These are phyloP conservation scores for Ptychodera flava DNA, from an alignment of 35 echinoderm and acorn worm species.

Conservation along the genomic window DNA sequence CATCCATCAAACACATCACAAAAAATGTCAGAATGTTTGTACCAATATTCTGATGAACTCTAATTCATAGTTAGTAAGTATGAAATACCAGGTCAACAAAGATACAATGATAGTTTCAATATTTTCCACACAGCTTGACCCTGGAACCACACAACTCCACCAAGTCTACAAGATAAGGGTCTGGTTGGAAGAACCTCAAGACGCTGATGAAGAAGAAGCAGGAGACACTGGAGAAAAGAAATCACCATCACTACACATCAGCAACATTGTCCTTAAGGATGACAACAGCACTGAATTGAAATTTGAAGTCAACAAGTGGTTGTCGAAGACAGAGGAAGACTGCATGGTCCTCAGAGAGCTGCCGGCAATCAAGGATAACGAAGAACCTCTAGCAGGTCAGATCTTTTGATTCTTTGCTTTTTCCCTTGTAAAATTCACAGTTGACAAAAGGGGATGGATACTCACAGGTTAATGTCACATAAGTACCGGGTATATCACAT, in stretches of 20 bases:
- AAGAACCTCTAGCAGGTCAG: conserved; percentile 51
- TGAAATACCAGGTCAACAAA: too few relatives aligned
- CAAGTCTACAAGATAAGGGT: neutral
- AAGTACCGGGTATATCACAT: too few relatives aligned
- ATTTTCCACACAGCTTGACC: neutral
- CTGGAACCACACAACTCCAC: neutral
- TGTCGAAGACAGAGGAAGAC: conserved; percentile 50
- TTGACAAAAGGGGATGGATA: too few relatives aligned
- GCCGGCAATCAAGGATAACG: conserved; percentile 33
- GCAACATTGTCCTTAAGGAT: conserved; percentile 29
- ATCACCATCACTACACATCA: conserved; percentile 29
- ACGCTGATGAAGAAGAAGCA: neutral
- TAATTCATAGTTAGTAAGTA: too few relatives aligned
- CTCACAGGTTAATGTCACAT: too few relatives aligned
- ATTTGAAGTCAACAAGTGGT: conserved; percentile 58
- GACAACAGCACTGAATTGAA: conserved; percentile 32
- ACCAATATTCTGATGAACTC: too few relatives aligned
- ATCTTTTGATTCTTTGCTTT: too few relatives aligned
- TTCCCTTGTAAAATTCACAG: too few relatives aligned
- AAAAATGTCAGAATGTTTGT: too few relatives aligned
- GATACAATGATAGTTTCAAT: too few relatives aligned
- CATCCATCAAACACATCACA: too few relatives aligned
- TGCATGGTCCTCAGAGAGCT: conserved; percentile 65
- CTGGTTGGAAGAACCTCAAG: too few relatives aligned
- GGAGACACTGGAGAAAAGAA: neutral